phyloP scores from a whole-genome alignment of 2,888 invertebrate genomes.

The Bombyx huttoni region DNA sequence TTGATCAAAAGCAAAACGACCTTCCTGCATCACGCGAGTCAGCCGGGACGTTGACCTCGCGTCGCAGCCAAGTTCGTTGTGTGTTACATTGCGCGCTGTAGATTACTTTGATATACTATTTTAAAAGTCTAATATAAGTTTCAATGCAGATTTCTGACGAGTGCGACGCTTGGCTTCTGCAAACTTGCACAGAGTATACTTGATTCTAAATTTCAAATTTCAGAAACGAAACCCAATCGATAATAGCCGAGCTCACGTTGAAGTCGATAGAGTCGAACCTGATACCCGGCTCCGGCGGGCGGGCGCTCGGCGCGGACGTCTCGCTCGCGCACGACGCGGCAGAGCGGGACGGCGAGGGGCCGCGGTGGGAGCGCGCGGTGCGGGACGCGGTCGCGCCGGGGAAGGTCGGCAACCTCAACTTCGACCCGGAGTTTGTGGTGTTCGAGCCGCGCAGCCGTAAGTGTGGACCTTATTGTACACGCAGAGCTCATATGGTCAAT shows the following conservation, averaged over 20 bases:
- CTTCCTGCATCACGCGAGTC: too few species aligned
- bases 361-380: slow-evolving; percentile 71
- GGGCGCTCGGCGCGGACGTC: slow-evolving; percentile 24
- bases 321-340: slow-evolving; percentile 14
- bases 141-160: too few species aligned
- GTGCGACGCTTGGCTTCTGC: not conserved
- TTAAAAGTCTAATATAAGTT: too few species aligned
- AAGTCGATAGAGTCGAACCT: slow-evolving; percentile 80
- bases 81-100: too few species aligned
- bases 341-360: slow-evolving; percentile 26
- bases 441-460: slow-evolving; percentile 81
- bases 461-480: slow-evolving; percentile 23
- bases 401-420: slow-evolving; percentile 81
- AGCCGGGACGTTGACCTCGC: too few species aligned
- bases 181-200: not conserved
- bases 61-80: too few species aligned
- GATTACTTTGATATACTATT: too few species aligned
- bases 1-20: too few species aligned
- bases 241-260: slow-evolving; percentile 83
- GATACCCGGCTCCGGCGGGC: slow-evolving; percentile 70
- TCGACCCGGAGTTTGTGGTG: slow-evolving; percentile 86
- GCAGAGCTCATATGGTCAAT: too few species aligned
- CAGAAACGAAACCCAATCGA: slow-evolving; percentile 74
- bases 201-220: not conserved
- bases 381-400: slow-evolving; percentile 80